Evolutionary conservation across 2,797 vertebrate species (phyloP).

Genomic region (Craterocephalus amniculus): DNA sequence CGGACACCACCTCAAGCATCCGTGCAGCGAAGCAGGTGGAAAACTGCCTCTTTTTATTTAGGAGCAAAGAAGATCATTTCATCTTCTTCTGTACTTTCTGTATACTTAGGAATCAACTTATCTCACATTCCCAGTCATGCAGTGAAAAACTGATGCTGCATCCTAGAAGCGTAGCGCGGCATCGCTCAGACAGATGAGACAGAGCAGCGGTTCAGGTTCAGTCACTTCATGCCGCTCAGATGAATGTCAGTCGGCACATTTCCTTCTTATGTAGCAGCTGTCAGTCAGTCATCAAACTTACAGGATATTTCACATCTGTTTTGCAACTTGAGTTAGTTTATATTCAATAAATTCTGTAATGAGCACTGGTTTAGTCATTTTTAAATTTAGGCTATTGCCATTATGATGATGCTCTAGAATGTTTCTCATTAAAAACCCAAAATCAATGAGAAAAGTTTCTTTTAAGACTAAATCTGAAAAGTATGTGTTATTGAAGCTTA

Average conservation of each 20-base stretch:
- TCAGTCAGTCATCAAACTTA: too few species aligned
- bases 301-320: too few species aligned
- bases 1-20: not conserved
- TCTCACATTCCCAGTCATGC: not conserved
- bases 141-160: not conserved
- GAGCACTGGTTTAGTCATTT: too few species aligned
- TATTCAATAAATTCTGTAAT: too few species aligned
- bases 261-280: too few species aligned
- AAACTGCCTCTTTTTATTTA: not conserved
- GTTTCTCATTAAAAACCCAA: too few species aligned
- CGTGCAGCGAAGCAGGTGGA: not conserved
- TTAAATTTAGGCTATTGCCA: too few species aligned
- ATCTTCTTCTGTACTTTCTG: not conserved
- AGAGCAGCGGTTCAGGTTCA: not conserved
- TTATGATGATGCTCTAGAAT: too few species aligned
- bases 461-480: too few species aligned
- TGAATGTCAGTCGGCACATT: not conserved
- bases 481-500: too few species aligned
- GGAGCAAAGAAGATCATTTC: not conserved
- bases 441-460: too few species aligned
- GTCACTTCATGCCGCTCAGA: not conserved
- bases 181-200: not conserved
- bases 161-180: not conserved
- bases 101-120: not conserved
- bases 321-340: too few species aligned